Evolutionary conservation across 1,140 invertebrate genomes (phyloP), one percentile per base, ranked within the genome.

Genomic region (Luehdorfia chinensis): DNA sequence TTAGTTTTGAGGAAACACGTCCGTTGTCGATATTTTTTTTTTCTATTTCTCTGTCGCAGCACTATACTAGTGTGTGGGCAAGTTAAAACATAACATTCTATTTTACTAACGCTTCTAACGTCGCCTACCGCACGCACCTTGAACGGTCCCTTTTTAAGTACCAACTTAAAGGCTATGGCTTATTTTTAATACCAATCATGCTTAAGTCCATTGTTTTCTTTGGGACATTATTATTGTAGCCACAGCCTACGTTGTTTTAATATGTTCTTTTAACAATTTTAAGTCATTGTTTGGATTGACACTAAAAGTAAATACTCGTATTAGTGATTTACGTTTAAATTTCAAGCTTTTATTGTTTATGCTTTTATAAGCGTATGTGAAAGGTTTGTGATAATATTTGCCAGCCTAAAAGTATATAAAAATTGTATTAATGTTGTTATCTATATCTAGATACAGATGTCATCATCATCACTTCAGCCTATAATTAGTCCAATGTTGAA

Each of bases 131-230:
- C 75, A 72, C 49, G 41, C 55, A 47, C 39, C 39, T 67, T 69
- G 69, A 69, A 47, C 50, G 61, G 62, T 66, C 72, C 71, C 60
- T 61, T 66, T 71, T 81, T 30, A 73, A 81, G 69, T 72, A 65
- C 48, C 69, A 56, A 70, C 65, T 72, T 68, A 72, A 63, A 59
- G 66, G 56, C 45, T 49, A 53, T 47, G 56, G 30, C 59, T 69
- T 74, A 75, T 71, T 72, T 75, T 78, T 75, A 72, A 72, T 66
- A 71, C 61, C 28, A 50, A 50, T 47, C 52, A 30, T 55, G 55
- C 53, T 63, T 41, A 28, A 50, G 54, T 12, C 66, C 75, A 81
- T 73, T 81, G 70, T 78, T 84, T 84, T 71, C 66, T 69, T 79
- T 73, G 50, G 56, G 66, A 75, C 68, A 67, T 67, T 72, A 55